Conservation (phyloP, 1,140 invertebrate genomes). For the Nylanderia fulva region DNA sequence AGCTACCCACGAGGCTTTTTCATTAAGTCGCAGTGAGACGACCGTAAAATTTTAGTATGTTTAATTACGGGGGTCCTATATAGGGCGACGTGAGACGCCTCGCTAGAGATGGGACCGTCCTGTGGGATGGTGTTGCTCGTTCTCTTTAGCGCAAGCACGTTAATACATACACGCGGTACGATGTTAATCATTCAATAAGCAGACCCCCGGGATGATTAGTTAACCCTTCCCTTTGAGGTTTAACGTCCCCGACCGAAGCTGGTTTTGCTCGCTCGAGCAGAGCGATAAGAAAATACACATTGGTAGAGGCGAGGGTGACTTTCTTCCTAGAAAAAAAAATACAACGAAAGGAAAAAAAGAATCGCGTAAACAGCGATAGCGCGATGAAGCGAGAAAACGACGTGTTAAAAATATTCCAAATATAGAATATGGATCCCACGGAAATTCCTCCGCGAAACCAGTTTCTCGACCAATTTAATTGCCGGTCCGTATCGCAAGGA, state of each 20-base stretch:
- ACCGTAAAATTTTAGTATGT: conserved; percentile 81
- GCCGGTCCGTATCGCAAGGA: conserved; percentile 21
- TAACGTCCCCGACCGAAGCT: too few relatives aligned
- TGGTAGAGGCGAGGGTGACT: background rate
- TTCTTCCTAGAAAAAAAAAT: background rate
- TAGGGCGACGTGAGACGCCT: conserved; percentile 16
- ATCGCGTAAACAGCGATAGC: background rate
- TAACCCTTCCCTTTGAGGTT: background rate
- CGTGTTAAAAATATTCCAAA: conserved; percentile 29
- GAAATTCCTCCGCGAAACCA: conserved; percentile 38
- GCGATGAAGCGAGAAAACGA: background rate
- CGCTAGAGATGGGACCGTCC: conserved; percentile 21
- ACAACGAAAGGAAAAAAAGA: background rate
- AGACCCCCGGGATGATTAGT: conserved; percentile 4
- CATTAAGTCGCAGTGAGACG: conserved; percentile 76
- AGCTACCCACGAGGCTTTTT: conserved; percentile 67
- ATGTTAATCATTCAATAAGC: conserved; percentile 41
- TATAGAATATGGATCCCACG: conserved; percentile 24
- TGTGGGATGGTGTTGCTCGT: background rate
- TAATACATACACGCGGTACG: conserved; percentile 1
- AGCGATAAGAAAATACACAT: too few relatives aligned
- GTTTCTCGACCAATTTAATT: conserved; percentile 48
- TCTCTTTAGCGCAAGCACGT: conserved; percentile 29
- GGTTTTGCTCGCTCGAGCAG: too few relatives aligned
- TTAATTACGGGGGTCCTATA: conserved; percentile 78